These are phyloP conservation scores for Chrysolophus pictus DNA, from an alignment of 2,797 vertebrate genomes.

Conservation along the genomic window DNA sequence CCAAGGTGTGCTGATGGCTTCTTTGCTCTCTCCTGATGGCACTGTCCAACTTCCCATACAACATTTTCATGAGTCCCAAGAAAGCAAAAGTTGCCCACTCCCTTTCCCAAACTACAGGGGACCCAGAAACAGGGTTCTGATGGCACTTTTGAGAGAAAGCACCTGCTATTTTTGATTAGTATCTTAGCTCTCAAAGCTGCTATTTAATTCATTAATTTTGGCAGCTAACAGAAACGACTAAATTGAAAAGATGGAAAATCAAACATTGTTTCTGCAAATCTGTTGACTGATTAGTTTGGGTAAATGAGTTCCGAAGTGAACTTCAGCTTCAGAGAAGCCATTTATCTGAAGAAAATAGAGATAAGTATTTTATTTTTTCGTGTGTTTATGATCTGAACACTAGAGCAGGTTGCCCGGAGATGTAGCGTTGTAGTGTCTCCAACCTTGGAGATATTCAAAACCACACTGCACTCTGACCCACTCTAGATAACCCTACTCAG, in stretches of 20 bases:
- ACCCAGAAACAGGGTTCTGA: background rate
- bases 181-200: background rate
- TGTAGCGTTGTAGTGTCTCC: background rate
- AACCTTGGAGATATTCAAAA: background rate
- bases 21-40: background rate
- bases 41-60: background rate
- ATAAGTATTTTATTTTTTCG: background rate
- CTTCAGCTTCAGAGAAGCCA: background rate
- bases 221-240: constrained; percentile 25
- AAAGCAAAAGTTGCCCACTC: background rate
- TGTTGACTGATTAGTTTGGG: constrained; percentile 14
- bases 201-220: constrained; percentile 49
- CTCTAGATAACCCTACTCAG: background rate
- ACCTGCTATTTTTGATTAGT: constrained; percentile 39
- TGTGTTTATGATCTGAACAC: background rate
- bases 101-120: background rate
- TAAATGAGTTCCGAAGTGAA: constrained; percentile 2
- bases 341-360: background rate
- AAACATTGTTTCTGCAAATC: background rate
- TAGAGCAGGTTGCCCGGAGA: background rate
- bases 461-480: background rate
- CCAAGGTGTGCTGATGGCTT: background rate
- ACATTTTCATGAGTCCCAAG: fast-evolving
- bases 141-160: background rate
- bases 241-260: constrained; percentile 19